Conservation (phyloP, 1,140 invertebrate genomes). For the Trachymyrmex septentrionalis region DNA sequence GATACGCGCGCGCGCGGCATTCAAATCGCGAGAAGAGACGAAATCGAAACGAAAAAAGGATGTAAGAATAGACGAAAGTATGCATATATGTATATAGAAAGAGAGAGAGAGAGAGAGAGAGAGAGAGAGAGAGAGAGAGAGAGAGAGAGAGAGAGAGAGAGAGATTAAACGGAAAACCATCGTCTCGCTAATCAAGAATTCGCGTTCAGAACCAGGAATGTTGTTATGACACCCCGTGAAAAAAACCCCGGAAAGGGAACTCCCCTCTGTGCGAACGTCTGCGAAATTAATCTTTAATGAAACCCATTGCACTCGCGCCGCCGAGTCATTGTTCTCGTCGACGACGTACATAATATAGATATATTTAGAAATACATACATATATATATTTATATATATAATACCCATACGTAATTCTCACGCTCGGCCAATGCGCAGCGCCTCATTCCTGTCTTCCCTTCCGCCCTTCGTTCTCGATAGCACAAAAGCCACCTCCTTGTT, state of each 20-base stretch:
- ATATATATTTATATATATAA: slow-evolving; percentile 47
- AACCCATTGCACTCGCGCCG: slow-evolving; percentile 44
- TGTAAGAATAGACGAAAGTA: slow-evolving; percentile 34
- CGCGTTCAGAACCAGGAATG: background rate
- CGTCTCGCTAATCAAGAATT: slow-evolving; percentile 60
- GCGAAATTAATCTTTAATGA: slow-evolving; percentile 74
- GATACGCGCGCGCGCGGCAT: slow-evolving; percentile 14
- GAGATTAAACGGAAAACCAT: slow-evolving; percentile 58
- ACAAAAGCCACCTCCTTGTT: background rate
- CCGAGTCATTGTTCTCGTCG: slow-evolving; percentile 46
- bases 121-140: slow-evolving; percentile 51
- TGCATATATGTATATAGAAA: background rate
- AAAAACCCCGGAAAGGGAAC: slow-evolving; percentile 37
- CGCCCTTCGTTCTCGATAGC: slow-evolving; percentile 22
- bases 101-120: slow-evolving; percentile 29
- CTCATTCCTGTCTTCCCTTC: slow-evolving; percentile 69
- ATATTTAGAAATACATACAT: slow-evolving; percentile 62
- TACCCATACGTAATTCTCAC: slow-evolving; percentile 69
- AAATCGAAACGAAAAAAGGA: slow-evolving; percentile 15
- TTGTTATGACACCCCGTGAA: slow-evolving; percentile 34
- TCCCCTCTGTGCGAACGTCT: slow-evolving; percentile 71
- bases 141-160: slow-evolving; percentile 38
- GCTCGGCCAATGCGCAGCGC: slow-evolving; percentile 84
- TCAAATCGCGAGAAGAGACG: slow-evolving; percentile 7
- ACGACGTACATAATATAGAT: slow-evolving; percentile 35